Evolutionary conservation across 1,140 invertebrate genomes (phyloP).

Genomic region (Orius laevigatus): DNA sequence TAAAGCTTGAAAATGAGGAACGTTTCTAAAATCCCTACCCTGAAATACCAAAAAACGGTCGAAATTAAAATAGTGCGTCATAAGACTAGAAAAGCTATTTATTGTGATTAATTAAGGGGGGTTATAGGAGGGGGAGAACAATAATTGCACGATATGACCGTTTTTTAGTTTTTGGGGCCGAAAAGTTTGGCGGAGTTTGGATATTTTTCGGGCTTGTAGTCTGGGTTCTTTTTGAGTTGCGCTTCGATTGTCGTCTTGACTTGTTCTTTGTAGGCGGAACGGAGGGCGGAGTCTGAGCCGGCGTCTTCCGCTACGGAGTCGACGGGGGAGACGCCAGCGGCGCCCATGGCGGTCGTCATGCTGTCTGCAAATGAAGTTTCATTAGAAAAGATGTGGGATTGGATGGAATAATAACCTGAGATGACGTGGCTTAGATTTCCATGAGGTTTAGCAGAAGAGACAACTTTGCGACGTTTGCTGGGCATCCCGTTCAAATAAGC

Average conservation of each 20-base stretch:
- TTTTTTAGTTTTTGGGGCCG: conserved; percentile 5
- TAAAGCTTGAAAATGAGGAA: no score
- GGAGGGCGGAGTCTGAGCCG: conserved; percentile 16
- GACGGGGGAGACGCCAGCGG: conserved; percentile 18
- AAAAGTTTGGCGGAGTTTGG: conserved; percentile 22
- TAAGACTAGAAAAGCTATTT: no score
- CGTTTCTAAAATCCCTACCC: no score
- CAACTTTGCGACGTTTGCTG: conserved; percentile 58
- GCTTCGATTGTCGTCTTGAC: conserved; percentile 13
- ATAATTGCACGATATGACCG: no score
- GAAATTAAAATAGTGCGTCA: no score
- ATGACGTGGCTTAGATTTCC: conserved; percentile 21
- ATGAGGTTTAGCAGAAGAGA: conserved; percentile 24
- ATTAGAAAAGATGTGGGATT: not conserved
- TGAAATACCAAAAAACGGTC: no score
- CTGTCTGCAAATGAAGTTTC: conserved; percentile 16
- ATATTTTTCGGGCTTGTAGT: conserved; percentile 21
- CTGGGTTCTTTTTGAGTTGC: conserved; percentile 19
- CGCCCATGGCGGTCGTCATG: conserved; percentile 19
- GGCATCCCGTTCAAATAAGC: conserved; percentile 70
- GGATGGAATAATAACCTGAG: conserved; percentile 18
- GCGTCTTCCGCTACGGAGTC: conserved; percentile 17
- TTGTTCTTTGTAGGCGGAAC: conserved; percentile 18
- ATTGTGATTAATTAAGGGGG: no score
- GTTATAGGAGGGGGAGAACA: no score